Base-by-base conservation (phyloP, 2,888 invertebrate species). In the Aspidiotus destructor region DNA sequence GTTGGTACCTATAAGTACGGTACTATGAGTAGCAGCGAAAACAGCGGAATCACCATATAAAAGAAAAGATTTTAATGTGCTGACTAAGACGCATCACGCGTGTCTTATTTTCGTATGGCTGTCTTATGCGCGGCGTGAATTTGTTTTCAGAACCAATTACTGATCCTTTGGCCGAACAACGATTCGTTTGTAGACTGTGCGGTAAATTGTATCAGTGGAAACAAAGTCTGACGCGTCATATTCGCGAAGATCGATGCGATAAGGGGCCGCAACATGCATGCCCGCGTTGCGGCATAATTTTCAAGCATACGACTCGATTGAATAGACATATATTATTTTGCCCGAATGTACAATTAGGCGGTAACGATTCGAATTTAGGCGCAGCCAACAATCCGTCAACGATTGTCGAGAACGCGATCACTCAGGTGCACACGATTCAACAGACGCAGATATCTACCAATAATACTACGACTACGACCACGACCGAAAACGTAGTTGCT, bases 161-260 rank as follows among this genome's bases (percentile, higher is more conserved):
- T 11, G 48, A 69, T 60, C 64, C 61, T 8, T 15, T 61, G 40
- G 55, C 69, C 13, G 71, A 71, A 54, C 70, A 71, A 41, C 40
- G 67, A 44, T 71, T 72, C 61, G 71, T 70, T 17, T 73, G 73
- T 42, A 70, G 72, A 28, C 62, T 72, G 41, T 92, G 91, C 78
- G 87, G 88, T 73, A 91, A 90, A 80, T 83, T 86, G 74, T 92
- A 92, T 82, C 77, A 77, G 11, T 77, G 81, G 75, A 81, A 80
- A 72, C 79, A 79, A 68, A 81, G 80, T 53, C 75, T 82, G 40
- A 78, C 77, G 1, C 75, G 81, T 8, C 81, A 82, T 73, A 75
- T 79, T 15, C 76, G 80, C 16, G 75, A 77, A 69, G 76, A 77
- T 68, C 77, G 77, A 68, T 89, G 89, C 76, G 83, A 84, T 73